Conservation (phyloP, 2,113 vertebrate species). For the Oryzias woworae region DNA sequence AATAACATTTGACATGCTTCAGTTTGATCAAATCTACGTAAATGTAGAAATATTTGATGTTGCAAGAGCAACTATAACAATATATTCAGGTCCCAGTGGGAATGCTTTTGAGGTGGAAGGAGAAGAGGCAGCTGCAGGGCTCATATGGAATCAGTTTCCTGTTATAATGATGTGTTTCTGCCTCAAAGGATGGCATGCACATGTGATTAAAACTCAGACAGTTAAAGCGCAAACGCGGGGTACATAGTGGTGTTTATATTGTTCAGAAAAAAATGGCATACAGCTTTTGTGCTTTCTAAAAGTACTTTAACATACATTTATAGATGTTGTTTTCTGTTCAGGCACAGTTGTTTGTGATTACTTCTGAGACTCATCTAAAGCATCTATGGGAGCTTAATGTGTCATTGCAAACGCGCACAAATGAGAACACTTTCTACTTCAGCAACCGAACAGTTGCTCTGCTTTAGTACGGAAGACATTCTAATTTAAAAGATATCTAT, state of each 20-base stretch:
- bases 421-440: too few relatives aligned
- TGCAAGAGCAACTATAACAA: too few relatives aligned
- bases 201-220: conserved; percentile 35
- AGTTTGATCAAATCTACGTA: neutral
- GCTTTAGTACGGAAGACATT: too few relatives aligned
- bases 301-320: too few relatives aligned
- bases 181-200: conserved; percentile 42
- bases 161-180: conserved; percentile 68
- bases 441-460: too few relatives aligned
- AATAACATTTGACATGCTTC: conserved; percentile 11
- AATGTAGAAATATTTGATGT: neutral
- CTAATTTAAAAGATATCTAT: conserved; percentile 17
- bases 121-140: conserved; percentile 55
- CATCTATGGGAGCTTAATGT: too few relatives aligned
- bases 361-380: too few relatives aligned
- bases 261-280: neutral
- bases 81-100: neutral
- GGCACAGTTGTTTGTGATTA: too few relatives aligned
- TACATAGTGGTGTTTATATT: neutral
- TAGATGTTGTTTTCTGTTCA: too few relatives aligned
- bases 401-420: too few relatives aligned
- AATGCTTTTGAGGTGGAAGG: neutral
- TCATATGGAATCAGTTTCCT: conserved; percentile 65
- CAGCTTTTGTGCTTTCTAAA: neutral
- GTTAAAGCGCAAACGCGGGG: conserved; percentile 23